Evolutionary conservation across 2,797 vertebrate genomes (phyloP).

Genomic region (Macropus fuliginosus): DNA sequence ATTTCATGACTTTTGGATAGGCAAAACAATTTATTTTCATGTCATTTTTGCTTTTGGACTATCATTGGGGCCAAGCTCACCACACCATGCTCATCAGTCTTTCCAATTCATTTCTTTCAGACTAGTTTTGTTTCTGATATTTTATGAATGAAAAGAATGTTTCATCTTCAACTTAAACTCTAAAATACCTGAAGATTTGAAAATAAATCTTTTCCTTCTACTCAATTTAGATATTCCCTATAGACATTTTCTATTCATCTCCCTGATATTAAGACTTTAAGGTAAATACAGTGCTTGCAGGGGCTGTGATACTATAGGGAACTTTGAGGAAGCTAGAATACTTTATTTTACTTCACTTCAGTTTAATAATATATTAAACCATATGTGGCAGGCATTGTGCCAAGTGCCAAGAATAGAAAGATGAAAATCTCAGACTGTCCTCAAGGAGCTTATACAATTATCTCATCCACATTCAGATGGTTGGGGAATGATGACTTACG

Average conservation of each 20-base stretch:
- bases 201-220: neutral
- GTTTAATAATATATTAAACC: neutral
- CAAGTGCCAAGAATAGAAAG: neutral
- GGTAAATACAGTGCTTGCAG: neutral
- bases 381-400: neutral
- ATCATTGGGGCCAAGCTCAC: neutral
- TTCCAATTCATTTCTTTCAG: neutral
- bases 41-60: neutral
- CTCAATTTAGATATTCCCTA: neutral
- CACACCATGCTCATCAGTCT: neutral
- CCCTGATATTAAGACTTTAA: conserved; percentile 4
- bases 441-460: neutral
- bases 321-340: neutral
- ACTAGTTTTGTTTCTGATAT: neutral
- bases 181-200: neutral
- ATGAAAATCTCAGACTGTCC: neutral
- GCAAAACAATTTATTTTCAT: neutral
- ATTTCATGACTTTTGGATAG: neutral
- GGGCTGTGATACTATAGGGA: neutral
- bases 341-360: neutral
- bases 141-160: neutral
- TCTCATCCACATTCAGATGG: neutral
- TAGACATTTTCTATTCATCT: neutral
- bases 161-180: neutral
- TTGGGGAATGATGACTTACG: neutral